Conservation (phyloP, 2,888 invertebrate genomes). For the Saturnia pavonia region DNA sequence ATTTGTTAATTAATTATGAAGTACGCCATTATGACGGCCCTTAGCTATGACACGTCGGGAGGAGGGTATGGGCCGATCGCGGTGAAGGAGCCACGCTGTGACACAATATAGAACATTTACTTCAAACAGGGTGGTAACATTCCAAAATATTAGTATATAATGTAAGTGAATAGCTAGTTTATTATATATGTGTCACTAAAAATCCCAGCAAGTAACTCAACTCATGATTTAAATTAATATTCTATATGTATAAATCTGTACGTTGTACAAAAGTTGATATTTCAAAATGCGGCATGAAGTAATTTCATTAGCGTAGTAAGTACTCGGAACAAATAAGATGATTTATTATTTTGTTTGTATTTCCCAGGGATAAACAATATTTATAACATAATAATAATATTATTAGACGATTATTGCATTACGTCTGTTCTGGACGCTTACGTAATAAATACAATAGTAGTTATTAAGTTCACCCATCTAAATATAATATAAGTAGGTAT, state of each 20-base stretch:
- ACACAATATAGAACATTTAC: background rate
- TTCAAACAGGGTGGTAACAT: background rate
- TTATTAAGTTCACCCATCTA: background rate
- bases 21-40: constrained; percentile 28
- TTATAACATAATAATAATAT: constrained; percentile 6
- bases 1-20: constrained; percentile 47
- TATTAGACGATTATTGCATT: background rate
- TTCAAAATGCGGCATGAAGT: background rate
- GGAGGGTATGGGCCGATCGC: too few relatives aligned
- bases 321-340: background rate
- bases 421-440: background rate
- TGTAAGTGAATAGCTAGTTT: too few relatives aligned
- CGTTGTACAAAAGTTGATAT: background rate
- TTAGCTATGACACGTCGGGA: constrained; percentile 28
- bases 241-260: too few relatives aligned
- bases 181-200: too few relatives aligned
- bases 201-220: background rate
- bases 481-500: background rate
- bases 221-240: background rate
- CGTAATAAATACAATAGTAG: background rate
- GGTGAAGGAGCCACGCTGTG: constrained; percentile 19
- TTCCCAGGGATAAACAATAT: constrained; percentile 5
- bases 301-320: background rate
- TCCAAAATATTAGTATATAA: background rate
- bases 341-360: constrained; percentile 9